phyloP scores from a whole-genome alignment of 2,113 vertebrate genomes.

The Gallinago media region DNA sequence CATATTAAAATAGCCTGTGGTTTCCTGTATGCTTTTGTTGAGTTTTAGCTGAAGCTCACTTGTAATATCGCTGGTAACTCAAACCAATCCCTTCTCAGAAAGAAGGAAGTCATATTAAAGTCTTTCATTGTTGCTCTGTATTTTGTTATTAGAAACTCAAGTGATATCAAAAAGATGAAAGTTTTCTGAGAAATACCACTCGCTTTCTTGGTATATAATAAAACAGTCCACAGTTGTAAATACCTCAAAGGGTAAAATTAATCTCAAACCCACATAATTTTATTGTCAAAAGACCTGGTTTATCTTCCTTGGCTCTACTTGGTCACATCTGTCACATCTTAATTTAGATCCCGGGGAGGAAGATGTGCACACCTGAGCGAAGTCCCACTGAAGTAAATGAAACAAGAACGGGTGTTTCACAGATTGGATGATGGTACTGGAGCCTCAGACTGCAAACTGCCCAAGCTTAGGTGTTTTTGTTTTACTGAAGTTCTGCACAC shows the following conservation, averaged over 20 bases:
- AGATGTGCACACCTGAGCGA: neutral
- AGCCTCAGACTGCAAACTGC: neutral
- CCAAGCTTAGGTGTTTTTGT: neutral
- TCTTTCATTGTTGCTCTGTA: neutral
- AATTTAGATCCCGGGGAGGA: neutral
- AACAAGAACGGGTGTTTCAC: neutral
- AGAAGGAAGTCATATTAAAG: neutral
- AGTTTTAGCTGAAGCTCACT: neutral
- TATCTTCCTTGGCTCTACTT: neutral
- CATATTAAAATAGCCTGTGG: neutral
- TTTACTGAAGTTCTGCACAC: neutral
- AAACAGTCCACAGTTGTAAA: neutral
- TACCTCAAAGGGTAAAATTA: neutral
- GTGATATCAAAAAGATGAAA: neutral
- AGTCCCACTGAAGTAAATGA: neutral
- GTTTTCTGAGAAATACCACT: neutral
- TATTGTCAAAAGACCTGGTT: neutral
- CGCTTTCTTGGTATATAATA: neutral
- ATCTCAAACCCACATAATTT: neutral
- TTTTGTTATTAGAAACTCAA: conserved; percentile 15
- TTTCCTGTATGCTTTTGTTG: conserved; percentile 1
- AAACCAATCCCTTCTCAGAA: conserved; percentile 1
- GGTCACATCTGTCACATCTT: neutral
- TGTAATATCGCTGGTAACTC: neutral
- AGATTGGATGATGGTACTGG: neutral